These are phyloP conservation scores for Lasioglossum oenotherae DNA, from an alignment of 2,888 invertebrate genomes.

Conservation along the genomic window DNA sequence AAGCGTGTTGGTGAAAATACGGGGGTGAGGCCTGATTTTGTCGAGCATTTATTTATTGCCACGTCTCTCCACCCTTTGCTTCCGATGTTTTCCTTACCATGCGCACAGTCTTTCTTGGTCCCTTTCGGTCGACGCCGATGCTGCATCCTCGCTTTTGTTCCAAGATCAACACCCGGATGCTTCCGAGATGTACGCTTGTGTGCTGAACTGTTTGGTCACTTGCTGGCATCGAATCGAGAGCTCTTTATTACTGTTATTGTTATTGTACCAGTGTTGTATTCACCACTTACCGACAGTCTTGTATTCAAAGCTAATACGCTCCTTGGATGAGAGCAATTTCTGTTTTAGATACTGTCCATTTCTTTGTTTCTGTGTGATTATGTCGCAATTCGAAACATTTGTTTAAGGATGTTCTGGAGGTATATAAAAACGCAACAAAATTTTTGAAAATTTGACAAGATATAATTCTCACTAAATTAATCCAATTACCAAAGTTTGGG, in stretches of 20 bases:
- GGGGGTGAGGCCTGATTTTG: slow-evolving; percentile 39
- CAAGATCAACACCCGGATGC: slow-evolving; percentile 7
- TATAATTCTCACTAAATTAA: no score
- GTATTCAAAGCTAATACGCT: not conserved
- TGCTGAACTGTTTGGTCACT: not conserved
- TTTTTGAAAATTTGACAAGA: no score
- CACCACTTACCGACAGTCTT: not conserved
- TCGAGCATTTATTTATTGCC: slow-evolving; percentile 42
- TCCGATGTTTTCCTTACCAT: not conserved
- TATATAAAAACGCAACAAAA: no score
- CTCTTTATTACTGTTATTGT: not conserved
- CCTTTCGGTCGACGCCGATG: not conserved
- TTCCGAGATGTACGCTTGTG: not conserved
- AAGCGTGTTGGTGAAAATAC: slow-evolving; percentile 9
- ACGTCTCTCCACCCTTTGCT: not conserved
- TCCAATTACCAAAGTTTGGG: no score
- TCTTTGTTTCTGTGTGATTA: no score
- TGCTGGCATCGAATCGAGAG: not conserved
- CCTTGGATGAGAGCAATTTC: not conserved
- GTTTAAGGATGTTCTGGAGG: no score
- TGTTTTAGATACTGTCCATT: not conserved
- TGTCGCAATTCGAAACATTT: no score
- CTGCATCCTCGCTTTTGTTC: slow-evolving; percentile 2
- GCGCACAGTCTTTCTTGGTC: not conserved
- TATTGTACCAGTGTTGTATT: not conserved